Percentiles rank a stretch among this genome's conserved stretches.
Evolutionary conservation across 2,113 vertebrate species (phyloP).

Genomic region (Erythrocercus mccallii): DNA sequence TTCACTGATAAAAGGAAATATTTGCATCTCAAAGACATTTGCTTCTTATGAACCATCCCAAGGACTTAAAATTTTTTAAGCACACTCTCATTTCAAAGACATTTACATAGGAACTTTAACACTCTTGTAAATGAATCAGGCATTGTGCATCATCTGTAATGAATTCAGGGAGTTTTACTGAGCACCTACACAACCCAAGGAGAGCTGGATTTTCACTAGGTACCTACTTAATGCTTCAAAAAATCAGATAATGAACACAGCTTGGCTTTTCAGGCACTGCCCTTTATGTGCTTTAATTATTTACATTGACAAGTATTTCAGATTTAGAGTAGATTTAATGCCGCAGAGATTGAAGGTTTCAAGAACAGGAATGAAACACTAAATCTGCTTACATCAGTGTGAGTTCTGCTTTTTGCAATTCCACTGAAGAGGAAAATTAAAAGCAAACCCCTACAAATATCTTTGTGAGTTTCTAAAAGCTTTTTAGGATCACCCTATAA

Average conservation of each 20-base stretch:
- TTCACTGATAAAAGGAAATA: slow-evolving; percentile 9
- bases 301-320: not conserved
- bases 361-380: not conserved
- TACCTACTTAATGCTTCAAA: not conserved
- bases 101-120: not conserved
- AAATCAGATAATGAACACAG: not conserved
- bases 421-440: not conserved
- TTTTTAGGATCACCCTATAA: not conserved
- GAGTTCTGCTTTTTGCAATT: not conserved
- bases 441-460: not conserved
- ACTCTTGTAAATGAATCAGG: not conserved
- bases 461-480: not conserved
- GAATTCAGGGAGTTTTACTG: not conserved
- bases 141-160: not conserved
- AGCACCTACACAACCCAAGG: not conserved
- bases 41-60: not conserved
- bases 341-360: not conserved
- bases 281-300: not conserved
- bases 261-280: not conserved
- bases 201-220: not conserved
- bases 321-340: not conserved
- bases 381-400: not conserved
- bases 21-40: slow-evolving; percentile 4
- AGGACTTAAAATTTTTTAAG: not conserved
- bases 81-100: not conserved